A percentile compares a stretch with the other conserved stretches of the same genome.
Conservation (phyloP, 2,113 vertebrate species). For the Etia nguti region DNA sequence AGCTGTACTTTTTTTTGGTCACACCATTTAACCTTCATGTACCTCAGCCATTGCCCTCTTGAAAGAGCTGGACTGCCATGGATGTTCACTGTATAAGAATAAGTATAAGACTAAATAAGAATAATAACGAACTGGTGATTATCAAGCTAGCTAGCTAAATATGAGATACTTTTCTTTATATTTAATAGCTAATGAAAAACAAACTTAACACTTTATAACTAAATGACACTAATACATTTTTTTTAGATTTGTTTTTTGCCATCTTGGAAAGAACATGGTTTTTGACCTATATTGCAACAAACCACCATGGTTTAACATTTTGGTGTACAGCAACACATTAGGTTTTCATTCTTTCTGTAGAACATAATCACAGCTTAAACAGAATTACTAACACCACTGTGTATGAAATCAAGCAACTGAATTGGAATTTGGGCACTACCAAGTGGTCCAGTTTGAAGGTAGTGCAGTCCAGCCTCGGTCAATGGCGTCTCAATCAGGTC, state of each 20-base stretch:
- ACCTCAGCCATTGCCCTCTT: background rate
- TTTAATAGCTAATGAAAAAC: background rate
- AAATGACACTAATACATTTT: background rate
- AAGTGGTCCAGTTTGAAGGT: conserved; percentile 85
- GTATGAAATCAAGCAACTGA: background rate
- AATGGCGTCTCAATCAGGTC: conserved; percentile 96
- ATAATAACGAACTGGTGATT: background rate
- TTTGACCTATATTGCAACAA: background rate
- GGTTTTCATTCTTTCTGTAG: background rate
- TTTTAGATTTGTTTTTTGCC: background rate
- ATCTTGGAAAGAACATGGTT: background rate
- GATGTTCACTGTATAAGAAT: background rate
- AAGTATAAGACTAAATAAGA: background rate
- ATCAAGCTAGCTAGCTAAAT: background rate
- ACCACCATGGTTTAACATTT: background rate
- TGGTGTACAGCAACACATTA: background rate
- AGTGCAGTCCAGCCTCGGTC: conserved; percentile 94
- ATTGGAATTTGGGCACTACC: conserved; percentile 16
- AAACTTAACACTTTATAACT: background rate
- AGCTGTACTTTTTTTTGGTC: background rate
- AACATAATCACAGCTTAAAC: background rate
- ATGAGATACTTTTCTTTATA: background rate
- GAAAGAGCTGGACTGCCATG: background rate
- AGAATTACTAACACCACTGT: background rate
- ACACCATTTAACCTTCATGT: background rate